phyloP scores from a whole-genome alignment of 2,797 vertebrate species.

The Leptoclinus maculatus region DNA sequence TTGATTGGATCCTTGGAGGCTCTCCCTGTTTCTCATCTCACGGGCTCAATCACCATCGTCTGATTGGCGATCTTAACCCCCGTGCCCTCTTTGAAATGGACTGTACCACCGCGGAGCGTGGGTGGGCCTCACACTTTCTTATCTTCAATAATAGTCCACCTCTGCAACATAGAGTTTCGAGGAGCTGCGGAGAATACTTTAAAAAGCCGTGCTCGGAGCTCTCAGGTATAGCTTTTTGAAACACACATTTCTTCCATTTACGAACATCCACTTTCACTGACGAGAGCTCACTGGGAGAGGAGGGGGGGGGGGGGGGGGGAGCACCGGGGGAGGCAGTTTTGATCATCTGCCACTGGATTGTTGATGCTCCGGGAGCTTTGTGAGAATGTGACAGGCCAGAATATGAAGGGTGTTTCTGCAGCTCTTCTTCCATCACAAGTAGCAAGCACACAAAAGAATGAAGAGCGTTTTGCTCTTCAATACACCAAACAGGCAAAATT shows the following conservation, averaged over 20 bases:
- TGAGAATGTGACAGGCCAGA: slow-evolving; percentile 24
- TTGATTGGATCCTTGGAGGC: slow-evolving; percentile 68
- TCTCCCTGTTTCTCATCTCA: slow-evolving; percentile 52
- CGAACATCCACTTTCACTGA: slow-evolving; percentile 49
- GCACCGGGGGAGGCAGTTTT: slow-evolving; percentile 41
- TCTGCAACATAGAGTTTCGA: slow-evolving; percentile 26
- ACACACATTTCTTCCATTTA: slow-evolving; percentile 50
- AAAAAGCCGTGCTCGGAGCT: slow-evolving; percentile 3
- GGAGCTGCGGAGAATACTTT: background rate
- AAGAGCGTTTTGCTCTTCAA: background rate
- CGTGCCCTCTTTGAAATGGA: slow-evolving; percentile 58
- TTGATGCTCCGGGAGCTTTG: slow-evolving; percentile 66
- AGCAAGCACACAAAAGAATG: slow-evolving; percentile 20
- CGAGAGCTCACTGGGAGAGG: slow-evolving; percentile 5
- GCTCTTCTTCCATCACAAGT: slow-evolving; percentile 26
- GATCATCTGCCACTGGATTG: slow-evolving; percentile 58
- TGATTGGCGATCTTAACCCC: slow-evolving; percentile 77
- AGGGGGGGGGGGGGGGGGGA: background rate
- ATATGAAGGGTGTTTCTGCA: slow-evolving; percentile 28
- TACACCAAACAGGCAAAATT: slow-evolving; percentile 52
- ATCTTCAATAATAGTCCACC: background rate
- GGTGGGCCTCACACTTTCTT: slow-evolving; percentile 28
- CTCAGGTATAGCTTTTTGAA: slow-evolving; percentile 50
- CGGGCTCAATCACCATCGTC: slow-evolving; percentile 68
- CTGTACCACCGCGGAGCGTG: slow-evolving; percentile 13